These are phyloP conservation scores for Scylla paramamosain DNA, from an alignment of 1,140 invertebrate species.

Conservation along the genomic window DNA sequence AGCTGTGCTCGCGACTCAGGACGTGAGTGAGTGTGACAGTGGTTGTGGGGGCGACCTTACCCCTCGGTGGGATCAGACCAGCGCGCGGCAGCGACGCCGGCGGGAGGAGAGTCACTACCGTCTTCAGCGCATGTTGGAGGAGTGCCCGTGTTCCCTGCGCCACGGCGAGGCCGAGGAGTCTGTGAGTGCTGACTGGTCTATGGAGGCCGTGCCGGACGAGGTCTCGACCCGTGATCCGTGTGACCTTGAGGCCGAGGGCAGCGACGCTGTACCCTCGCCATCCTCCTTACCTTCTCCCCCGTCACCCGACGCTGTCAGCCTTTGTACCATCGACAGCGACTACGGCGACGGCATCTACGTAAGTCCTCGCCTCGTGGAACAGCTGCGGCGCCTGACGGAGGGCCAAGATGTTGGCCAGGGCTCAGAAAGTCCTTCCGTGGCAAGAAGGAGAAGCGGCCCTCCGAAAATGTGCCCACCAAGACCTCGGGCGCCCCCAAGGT, in stretches of 20 bases:
- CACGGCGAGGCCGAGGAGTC: conserved; percentile 60
- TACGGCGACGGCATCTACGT: conserved; percentile 66
- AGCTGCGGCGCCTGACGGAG: conserved; percentile 67
- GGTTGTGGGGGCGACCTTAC: conserved; percentile 45
- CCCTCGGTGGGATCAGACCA: conserved; percentile 17
- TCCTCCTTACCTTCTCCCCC: conserved; percentile 39
- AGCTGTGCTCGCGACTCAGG: not conserved
- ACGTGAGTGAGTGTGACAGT: conserved; percentile 53
- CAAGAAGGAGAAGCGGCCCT: conserved; percentile 70
- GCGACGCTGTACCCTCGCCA: not conserved
- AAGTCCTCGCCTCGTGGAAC: conserved; percentile 48
- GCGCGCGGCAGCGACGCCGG: conserved; percentile 57
- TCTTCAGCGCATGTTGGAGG: conserved; percentile 70
- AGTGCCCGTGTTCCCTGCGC: conserved; percentile 29
- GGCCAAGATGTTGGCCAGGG: conserved; percentile 76
- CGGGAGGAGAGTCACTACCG: conserved; percentile 75
- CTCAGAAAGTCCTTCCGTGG: conserved; percentile 74
- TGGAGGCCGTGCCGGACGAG: conserved; percentile 75
- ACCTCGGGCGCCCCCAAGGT: conserved; percentile 38
- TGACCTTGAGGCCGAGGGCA: conserved; percentile 37
- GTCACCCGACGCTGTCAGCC: conserved; percentile 58
- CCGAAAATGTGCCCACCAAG: not conserved
- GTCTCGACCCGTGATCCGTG: conserved; percentile 52
- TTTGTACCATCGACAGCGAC: conserved; percentile 71
- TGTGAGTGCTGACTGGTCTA: conserved; percentile 76